Conservation (phyloP, 2,888 invertebrate genomes). For the Erebia ligea region DNA sequence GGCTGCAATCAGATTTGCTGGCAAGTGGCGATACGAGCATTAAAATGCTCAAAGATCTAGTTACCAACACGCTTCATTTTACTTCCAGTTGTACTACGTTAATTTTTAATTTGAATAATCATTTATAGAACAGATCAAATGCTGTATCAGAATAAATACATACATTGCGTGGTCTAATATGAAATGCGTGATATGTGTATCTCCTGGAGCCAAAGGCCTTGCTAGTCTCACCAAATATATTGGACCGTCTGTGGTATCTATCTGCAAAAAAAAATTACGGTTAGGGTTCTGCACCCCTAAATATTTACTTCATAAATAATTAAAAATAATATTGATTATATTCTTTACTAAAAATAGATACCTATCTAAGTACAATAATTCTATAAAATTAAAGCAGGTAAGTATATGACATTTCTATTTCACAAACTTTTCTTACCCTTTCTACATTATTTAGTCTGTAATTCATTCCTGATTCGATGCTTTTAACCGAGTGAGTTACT, state of each 20-base stretch:
- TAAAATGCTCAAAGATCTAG: too few species aligned
- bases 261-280: slow-evolving; percentile 44
- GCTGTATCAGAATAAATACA: slow-evolving; percentile 22
- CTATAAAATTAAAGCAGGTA: too few species aligned
- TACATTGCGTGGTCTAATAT: slow-evolving; percentile 55
- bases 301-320: background rate
- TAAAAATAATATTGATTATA: background rate
- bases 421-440: slow-evolving; percentile 78
- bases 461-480: slow-evolving; percentile 90
- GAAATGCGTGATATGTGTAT: slow-evolving; percentile 53
- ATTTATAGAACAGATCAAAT: too few species aligned
- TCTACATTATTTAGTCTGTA: slow-evolving; percentile 90
- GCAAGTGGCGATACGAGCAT: too few species aligned
- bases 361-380: too few species aligned
- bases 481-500: slow-evolving; percentile 64
- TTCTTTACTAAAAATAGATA: background rate
- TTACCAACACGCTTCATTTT: too few species aligned
- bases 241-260: slow-evolving; percentile 59
- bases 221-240: slow-evolving; percentile 60
- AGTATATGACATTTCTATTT: background rate
- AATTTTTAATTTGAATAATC: too few species aligned
- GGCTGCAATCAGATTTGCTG: too few species aligned
- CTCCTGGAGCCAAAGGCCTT: slow-evolving; percentile 58
- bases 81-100: too few species aligned
- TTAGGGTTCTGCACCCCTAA: background rate